These are phyloP conservation scores for Papilio xuthus DNA, from an alignment of 1,140 invertebrate genomes.

Conservation along the genomic window DNA sequence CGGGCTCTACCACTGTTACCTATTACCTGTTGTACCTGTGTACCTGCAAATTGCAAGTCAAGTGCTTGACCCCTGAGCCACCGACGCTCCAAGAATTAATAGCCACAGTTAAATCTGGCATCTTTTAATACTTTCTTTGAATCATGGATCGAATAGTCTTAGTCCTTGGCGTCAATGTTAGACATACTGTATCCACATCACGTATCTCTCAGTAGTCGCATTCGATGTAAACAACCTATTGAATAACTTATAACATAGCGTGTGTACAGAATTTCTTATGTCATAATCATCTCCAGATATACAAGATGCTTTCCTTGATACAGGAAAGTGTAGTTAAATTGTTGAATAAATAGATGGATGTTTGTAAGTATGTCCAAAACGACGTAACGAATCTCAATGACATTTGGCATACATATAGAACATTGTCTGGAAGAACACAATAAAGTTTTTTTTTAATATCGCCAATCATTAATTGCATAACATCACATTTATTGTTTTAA, in stretches of 20 bases:
- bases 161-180: constrained; percentile 17
- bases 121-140: background rate
- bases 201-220: background rate
- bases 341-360: background rate
- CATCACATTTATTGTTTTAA: no score
- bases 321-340: background rate
- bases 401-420: no score
- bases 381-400: no score
- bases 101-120: background rate
- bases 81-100: no score
- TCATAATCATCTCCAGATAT: background rate
- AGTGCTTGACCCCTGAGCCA: no score
- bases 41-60: no score
- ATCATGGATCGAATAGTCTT: background rate
- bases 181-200: background rate
- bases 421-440: no score
- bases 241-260: background rate
- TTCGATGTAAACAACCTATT: constrained; percentile 19
- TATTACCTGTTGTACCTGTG: no score
- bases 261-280: constrained; percentile 16
- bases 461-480: no score
- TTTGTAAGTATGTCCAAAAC: no score
- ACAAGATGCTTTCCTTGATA: background rate
- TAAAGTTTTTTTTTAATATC: no score
- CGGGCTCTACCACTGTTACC: no score